Evolutionary conservation across 1,140 invertebrate genomes (phyloP).

Genomic region (Pentalonia nigronervosa): DNA sequence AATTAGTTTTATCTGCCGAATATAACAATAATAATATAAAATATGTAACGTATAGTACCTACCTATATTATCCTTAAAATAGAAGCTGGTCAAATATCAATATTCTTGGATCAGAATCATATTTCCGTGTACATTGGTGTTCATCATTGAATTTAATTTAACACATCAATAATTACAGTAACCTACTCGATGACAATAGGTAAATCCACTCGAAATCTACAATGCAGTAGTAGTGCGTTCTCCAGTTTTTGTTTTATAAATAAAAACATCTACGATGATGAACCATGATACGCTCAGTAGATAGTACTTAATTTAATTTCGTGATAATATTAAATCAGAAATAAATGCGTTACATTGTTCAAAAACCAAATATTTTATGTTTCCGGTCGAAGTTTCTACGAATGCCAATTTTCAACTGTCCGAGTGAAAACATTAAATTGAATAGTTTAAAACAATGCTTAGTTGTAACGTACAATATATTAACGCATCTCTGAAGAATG

Average conservation of each 20-base stretch:
- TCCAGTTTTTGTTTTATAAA: background rate
- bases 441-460: conserved; percentile 18
- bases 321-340: background rate
- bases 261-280: background rate
- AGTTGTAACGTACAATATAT: conserved; percentile 5
- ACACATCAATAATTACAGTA: background rate
- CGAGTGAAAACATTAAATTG: background rate
- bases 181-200: background rate
- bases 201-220: background rate
- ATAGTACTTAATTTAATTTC: background rate
- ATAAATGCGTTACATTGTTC: background rate
- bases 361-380: conserved; percentile 19
- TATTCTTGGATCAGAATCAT: too few species aligned
- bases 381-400: background rate
- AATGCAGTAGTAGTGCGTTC: background rate
- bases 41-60: too few species aligned
- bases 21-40: too few species aligned
- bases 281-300: background rate
- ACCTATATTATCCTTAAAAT: too few species aligned
- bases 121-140: too few species aligned
- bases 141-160: too few species aligned
- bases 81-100: too few species aligned
- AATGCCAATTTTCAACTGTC: background rate
- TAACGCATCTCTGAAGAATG: background rate
- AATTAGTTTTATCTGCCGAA: too few species aligned